Evolutionary conservation across 2,113 vertebrate species (phyloP).

Genomic region (Platichthys flesus): DNA sequence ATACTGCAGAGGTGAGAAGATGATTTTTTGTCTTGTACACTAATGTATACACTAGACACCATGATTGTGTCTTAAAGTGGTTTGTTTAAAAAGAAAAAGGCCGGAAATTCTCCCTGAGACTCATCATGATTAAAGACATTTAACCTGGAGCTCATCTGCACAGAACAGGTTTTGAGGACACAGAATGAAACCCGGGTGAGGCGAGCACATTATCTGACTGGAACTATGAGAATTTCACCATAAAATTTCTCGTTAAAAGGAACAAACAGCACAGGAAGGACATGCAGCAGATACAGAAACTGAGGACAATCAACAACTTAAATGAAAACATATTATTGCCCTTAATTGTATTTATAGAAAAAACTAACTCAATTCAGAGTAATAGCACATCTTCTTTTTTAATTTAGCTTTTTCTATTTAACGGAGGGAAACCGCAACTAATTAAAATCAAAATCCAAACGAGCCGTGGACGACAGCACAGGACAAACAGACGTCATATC

Average conservation of each 20-base stretch:
- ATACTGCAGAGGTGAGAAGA: not conserved
- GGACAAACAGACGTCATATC: conserved; percentile 34
- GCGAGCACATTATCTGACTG: conserved; percentile 3
- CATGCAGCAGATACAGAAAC: not conserved
- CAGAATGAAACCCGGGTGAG: conserved; percentile 14
- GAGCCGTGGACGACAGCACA: conserved; percentile 18
- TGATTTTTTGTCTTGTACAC: not conserved
- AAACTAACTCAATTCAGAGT: not conserved
- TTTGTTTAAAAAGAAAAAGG: not conserved
- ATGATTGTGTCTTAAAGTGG: not conserved
- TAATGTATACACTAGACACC: not conserved
- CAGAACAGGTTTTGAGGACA: conserved; percentile 12
- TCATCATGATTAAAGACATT: conserved; percentile 10
- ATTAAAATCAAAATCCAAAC: conserved; percentile 41
- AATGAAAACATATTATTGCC: not conserved
- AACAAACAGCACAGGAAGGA: not conserved
- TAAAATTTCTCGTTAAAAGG: conserved; percentile 8
- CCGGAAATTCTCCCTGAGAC: too few relatives aligned
- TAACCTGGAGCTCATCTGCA: conserved; percentile 1
- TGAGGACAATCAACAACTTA: not conserved
- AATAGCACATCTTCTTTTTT: not conserved
- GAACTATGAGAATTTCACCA: not conserved
- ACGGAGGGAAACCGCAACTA: conserved; percentile 3
- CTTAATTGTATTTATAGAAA: not conserved
- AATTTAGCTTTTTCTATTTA: not conserved